Evolutionary conservation across 2,797 vertebrate genomes (phyloP).

Genomic region (Phaenicophaeus curvirostris): DNA sequence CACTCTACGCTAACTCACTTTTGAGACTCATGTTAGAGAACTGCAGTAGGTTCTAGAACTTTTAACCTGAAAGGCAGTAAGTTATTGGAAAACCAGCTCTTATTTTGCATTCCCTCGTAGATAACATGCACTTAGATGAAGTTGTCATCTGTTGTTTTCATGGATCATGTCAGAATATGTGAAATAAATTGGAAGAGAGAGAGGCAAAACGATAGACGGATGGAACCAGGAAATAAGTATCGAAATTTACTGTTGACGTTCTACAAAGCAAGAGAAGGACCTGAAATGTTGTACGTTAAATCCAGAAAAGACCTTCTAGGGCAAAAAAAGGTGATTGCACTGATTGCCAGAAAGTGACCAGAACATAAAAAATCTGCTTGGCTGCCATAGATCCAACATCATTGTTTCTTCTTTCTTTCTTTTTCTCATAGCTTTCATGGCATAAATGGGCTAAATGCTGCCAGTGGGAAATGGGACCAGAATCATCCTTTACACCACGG

Average conservation of each 20-base stretch:
- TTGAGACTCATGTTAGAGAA: neutral
- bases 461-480: neutral
- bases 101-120: constrained; percentile 33
- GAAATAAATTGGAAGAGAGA: constrained; percentile 43
- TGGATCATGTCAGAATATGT: constrained; percentile 16
- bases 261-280: neutral
- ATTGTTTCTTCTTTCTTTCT: neutral
- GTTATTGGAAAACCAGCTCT: constrained; percentile 31
- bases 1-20: neutral
- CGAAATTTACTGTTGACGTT: neutral
- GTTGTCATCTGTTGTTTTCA: constrained; percentile 66
- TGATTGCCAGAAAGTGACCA: neutral
- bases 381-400: neutral
- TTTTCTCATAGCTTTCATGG: neutral
- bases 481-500: neutral
- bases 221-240: neutral
- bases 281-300: neutral
- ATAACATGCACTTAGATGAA: constrained; percentile 59
- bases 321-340: neutral
- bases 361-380: neutral
- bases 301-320: neutral
- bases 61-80: constrained; percentile 55
- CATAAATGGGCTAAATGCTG: neutral
- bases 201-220: constrained; percentile 11
- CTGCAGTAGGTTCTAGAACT: constrained; percentile 12